A percentile compares a stretch with the other conserved stretches of the same genome.
Evolutionary conservation across 2,113 vertebrate species (phyloP).

Genomic region (Columba livia): DNA sequence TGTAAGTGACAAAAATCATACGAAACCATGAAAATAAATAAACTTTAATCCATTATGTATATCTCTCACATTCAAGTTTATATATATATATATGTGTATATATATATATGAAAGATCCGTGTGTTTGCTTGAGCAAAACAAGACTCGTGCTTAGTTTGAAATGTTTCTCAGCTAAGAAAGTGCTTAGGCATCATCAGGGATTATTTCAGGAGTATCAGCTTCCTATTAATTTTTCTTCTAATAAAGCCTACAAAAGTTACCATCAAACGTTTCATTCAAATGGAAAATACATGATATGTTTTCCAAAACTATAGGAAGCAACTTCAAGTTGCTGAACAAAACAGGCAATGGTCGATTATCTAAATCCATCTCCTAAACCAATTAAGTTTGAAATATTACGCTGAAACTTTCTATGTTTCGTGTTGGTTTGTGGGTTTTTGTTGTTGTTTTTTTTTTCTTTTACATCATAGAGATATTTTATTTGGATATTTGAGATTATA

Average conservation of each 20-base stretch:
- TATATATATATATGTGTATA: background rate
- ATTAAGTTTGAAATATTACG: slow-evolving; percentile 67
- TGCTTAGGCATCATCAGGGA: slow-evolving; percentile 18
- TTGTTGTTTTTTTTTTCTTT: slow-evolving; percentile 19
- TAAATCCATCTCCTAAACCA: slow-evolving; percentile 61
- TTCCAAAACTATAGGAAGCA: slow-evolving; percentile 51
- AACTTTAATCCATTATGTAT: slow-evolving; percentile 59
- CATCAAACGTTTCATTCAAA: slow-evolving; percentile 49
- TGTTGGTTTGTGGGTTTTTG: too few relatives aligned
- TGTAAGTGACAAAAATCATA: slow-evolving; percentile 57
- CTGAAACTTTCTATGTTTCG: slow-evolving; percentile 6
- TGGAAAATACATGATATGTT: slow-evolving; percentile 45
- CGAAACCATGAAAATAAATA: slow-evolving; percentile 46
- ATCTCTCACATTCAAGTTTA: slow-evolving; percentile 26
- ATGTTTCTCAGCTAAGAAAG: slow-evolving; percentile 35
- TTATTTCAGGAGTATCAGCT: slow-evolving; percentile 53
- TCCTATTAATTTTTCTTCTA: slow-evolving; percentile 34
- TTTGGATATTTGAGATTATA: slow-evolving; percentile 15
- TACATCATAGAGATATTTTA: slow-evolving; percentile 36
- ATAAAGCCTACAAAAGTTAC: slow-evolving; percentile 51
- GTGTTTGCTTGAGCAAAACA: slow-evolving; percentile 55
- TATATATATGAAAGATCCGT: slow-evolving; percentile 15
- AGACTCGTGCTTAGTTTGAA: slow-evolving; percentile 51
- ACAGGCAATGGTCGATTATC: slow-evolving; percentile 47
- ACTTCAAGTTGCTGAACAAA: slow-evolving; percentile 69